Base-by-base conservation (phyloP, 2,797 vertebrate species). In the Myotis planiceps region DNA sequence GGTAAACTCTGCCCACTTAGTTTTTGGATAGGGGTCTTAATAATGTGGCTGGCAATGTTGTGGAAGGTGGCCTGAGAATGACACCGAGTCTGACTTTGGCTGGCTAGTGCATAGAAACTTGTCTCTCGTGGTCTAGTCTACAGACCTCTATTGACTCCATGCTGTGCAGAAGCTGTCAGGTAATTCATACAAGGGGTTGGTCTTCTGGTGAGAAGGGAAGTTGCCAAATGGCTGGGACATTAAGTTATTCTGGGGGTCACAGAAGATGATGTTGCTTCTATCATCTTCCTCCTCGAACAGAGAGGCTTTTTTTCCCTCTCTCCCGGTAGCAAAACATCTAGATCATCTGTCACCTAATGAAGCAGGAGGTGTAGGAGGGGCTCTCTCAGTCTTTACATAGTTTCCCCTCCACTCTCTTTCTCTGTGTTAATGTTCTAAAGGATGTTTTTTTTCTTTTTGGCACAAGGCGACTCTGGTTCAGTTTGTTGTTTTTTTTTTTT, bases 401-500 rank as follows among this genome's bases (percentile, higher is more conserved):
- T 68, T 71, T 25, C 18, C 10, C 19, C 6, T 83, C 15, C 4
- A 7, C 6, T 65, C 6, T 60, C 15, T 66, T 81, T 42, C 69
- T 90, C 39, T 81, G 18, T 74, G 25, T 55, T 86, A 14, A 4
- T 72, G 32, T 49, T 65, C 18, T 63, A 14, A 63, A 37, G 3
- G 18, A 4, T 27, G 55, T 92, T 47, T 15, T 51, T 6, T 32
- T 51, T 47, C 96, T 88, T 39, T 65, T 97, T 85, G 47, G 63
- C 85, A 85, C 32, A 16, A 51, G 3, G 74, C 69, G 16, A 65
- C 91, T 90, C 84, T 80, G 80, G 95, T 95, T 82, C 34, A 1
- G 47, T 92, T 97, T 53, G 7, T 55, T 29, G 55, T 34, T 19
- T 49, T 5, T 18, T 49, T 53, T 27, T 97, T 94, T n/a, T 87